A percentile compares a stretch with the other conserved stretches of the same genome.
Evolutionary conservation across 1,140 invertebrate species (phyloP).

Genomic region (Bombus sylvicola): DNA sequence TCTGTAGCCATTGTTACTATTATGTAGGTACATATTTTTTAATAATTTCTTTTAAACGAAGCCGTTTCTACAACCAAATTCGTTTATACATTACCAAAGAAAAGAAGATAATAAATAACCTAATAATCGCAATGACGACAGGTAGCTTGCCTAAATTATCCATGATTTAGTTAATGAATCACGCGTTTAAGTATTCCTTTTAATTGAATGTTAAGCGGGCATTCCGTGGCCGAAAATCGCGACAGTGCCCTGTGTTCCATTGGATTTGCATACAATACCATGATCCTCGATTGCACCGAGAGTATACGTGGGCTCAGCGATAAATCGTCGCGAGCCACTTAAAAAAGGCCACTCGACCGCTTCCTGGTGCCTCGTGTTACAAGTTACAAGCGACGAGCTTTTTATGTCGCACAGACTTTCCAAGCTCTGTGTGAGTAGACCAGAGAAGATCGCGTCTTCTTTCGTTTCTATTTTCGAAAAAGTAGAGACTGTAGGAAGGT

Average conservation of each 20-base stretch:
- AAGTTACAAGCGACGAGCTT: slow-evolving; percentile 33
- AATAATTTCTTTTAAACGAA: background rate
- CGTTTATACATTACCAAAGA: background rate
- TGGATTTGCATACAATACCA: slow-evolving; percentile 61
- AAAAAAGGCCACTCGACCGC: slow-evolving; percentile 58
- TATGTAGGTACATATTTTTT: background rate
- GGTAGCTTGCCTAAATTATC: background rate
- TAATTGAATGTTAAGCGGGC: slow-evolving; percentile 31
- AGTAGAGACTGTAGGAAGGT: background rate
- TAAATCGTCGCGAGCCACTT: slow-evolving; percentile 59
- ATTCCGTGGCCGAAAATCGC: slow-evolving; percentile 16
- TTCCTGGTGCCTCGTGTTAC: slow-evolving; percentile 55
- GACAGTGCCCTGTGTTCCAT: background rate
- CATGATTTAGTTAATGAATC: slow-evolving; percentile 34
- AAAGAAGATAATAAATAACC: background rate
- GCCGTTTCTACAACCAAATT: background rate
- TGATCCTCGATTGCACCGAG: slow-evolving; percentile 40
- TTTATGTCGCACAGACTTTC: slow-evolving; percentile 41
- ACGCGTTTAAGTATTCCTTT: background rate
- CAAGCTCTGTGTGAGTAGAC: background rate
- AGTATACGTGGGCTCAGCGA: slow-evolving; percentile 37
- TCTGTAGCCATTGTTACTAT: background rate
- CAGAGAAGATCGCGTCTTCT: background rate
- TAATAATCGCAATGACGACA: background rate
- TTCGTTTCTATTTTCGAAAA: slow-evolving; percentile 20